phyloP scores from a whole-genome alignment of 2,888 invertebrate genomes.

The Acrobeloides nanus region DNA sequence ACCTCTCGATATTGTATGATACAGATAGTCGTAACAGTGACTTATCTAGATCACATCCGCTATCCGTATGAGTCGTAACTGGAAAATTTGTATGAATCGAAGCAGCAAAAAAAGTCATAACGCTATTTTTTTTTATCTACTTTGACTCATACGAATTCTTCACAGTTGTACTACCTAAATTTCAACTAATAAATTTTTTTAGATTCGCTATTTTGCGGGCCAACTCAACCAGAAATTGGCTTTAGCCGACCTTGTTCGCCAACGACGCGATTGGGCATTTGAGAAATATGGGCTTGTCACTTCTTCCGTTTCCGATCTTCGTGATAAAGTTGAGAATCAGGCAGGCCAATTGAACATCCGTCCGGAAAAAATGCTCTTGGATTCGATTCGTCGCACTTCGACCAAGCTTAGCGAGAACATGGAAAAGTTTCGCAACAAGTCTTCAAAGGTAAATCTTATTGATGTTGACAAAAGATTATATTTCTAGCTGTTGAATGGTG shows the following conservation, averaged over 20 bases:
- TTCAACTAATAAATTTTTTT: too few species aligned
- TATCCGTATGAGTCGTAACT: too few species aligned
- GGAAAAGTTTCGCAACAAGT: slow-evolving; percentile 10
- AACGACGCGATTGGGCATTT: too few species aligned
- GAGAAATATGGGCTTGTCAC: not conserved
- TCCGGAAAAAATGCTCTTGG: slow-evolving; percentile 18
- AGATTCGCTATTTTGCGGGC: slow-evolving; percentile 3
- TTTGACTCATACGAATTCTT: too few species aligned
- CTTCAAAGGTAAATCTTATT: slow-evolving; percentile 1
- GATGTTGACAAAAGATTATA: slow-evolving; percentile 1
- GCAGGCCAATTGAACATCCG: slow-evolving; percentile 10
- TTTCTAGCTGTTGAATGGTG: slow-evolving; percentile 1
- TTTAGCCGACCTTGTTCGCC: not conserved
- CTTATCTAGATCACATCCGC: too few species aligned
- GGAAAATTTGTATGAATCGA: too few species aligned
- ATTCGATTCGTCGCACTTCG: slow-evolving; percentile 12
- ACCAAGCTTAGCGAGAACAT: slow-evolving; percentile 10
- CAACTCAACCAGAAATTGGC: not conserved
- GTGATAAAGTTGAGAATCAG: slow-evolving; percentile 16
- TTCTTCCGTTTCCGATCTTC: slow-evolving; percentile 11
- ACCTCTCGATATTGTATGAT: too few species aligned
- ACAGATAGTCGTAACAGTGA: too few species aligned
- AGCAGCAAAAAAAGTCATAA: too few species aligned
- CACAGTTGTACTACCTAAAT: too few species aligned
- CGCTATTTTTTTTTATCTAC: too few species aligned